Percentiles rank a stretch among this genome's conserved stretches.
Conservation (phyloP, 1,140 invertebrate species). For the Phenacoccus solenopsis region DNA sequence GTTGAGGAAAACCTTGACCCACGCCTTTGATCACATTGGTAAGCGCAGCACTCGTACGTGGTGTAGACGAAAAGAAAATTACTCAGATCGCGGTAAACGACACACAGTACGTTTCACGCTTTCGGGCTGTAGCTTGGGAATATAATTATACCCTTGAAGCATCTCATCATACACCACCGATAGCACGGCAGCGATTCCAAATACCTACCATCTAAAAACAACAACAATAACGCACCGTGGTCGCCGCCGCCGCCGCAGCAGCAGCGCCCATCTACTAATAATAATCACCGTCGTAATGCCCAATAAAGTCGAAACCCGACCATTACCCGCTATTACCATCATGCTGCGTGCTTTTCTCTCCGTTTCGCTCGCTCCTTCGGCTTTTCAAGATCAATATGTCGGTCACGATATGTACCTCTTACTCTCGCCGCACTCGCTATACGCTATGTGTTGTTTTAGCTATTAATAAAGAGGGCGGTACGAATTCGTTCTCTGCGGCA, state of each 20-base stretch:
- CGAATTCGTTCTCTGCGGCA: background rate
- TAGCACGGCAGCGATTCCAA: no score
- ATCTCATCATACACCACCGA: background rate
- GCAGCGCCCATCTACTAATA: no score
- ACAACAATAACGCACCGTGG: background rate
- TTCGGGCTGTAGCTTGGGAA: no score
- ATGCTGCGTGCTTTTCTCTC: background rate
- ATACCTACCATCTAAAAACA: background rate
- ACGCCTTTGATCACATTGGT: no score
- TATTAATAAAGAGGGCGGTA: constrained; percentile 13
- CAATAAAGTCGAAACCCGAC: background rate
- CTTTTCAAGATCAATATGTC: constrained; percentile 8
- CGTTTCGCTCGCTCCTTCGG: background rate
- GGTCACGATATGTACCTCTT: constrained; percentile 7
- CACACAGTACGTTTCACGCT: no score
- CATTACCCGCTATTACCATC: background rate
- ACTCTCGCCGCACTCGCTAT: background rate
- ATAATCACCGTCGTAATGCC: background rate
- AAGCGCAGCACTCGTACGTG: no score
- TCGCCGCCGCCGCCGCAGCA: no score
- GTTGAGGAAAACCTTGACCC: no score
- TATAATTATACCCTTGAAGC: no score
- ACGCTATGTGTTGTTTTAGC: constrained; percentile 7
- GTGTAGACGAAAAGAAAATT: no score
- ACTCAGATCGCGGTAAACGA: no score